Evolutionary conservation across 2,113 vertebrate genomes (phyloP).

Genomic region (Mixornis gularis): DNA sequence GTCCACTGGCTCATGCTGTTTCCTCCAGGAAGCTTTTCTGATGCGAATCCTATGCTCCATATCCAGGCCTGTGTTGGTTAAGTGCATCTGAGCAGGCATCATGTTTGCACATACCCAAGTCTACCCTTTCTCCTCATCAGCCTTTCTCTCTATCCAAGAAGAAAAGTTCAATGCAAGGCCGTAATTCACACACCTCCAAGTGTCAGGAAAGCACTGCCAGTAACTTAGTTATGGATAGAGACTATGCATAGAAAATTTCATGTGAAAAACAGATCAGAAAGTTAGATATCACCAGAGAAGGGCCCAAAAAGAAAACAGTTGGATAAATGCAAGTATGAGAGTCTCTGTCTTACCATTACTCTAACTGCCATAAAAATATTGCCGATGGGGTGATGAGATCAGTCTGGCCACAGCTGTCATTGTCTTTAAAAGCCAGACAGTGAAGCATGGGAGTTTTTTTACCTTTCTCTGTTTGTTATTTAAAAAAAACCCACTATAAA

Average conservation of each 20-base stretch:
- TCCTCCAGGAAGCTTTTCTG: not conserved
- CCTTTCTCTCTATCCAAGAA: not conserved
- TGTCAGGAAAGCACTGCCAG: not conserved
- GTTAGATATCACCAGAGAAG: not conserved
- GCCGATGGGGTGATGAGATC: not conserved
- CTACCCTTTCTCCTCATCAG: not conserved
- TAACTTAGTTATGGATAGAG: not conserved
- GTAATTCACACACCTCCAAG: not conserved
- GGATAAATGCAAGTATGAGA: not conserved
- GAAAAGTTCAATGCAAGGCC: not conserved
- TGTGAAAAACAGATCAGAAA: not conserved
- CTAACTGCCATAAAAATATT: conserved; percentile 20
- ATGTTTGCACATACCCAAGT: not conserved
- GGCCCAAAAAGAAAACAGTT: not conserved
- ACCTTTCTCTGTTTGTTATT: not conserved
- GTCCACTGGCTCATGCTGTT: not conserved
- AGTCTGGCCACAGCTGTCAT: not conserved
- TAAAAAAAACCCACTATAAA: not conserved
- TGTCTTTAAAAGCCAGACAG: not conserved
- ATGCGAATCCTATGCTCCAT: not conserved
- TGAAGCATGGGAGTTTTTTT: not conserved
- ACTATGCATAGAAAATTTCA: not conserved
- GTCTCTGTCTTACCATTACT: not conserved
- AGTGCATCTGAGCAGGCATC: not conserved
- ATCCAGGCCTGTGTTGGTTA: not conserved